Evolutionary conservation across 2,113 vertebrate genomes (phyloP), one percentile per base, ranked within the genome.

Genomic region (Gymnocephalus cernua): DNA sequence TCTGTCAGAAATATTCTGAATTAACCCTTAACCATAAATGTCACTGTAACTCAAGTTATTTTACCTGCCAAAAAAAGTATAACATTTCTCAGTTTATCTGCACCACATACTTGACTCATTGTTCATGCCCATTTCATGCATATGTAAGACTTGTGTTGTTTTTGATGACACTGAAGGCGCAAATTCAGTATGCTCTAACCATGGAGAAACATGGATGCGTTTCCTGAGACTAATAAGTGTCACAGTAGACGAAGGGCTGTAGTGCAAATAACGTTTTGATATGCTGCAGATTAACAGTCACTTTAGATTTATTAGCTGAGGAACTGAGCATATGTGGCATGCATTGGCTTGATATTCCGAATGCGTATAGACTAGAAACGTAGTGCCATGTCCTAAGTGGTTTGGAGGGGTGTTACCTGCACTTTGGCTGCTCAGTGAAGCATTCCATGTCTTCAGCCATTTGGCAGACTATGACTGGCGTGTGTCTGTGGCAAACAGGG

Each of bases 371-470:
- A 91, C 81, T 92, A 90, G 90, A 94, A 92, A 94, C 78, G 84
- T 53, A 69, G 85, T 76, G 68, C 68, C 89, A 88, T 91, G 91
- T 93, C 93, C 90, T 75, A 82, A 89, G 89, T 83, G 86, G 85
- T 93, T 91, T 86, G 74, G 80, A 87, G 63, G 86, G 85, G 80
- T 83, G 89, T 89, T 93, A 90, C 90, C 90, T 86, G 79, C 76
- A 85, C 89, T 86, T 91, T 89, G 87, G 91, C 85, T 72, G 87
- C 77, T 80, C 82, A 16, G 53, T 82, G 71, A 82, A 85, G 76
- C 75, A 65, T 79, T 92, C 86, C 86, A 82, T 45, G 44, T 73
- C 74, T 56, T 83, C 78, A 83, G 62, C 63, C 78, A 77, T 91
- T 80, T 87, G 87, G 68, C 75, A 62, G 74, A 59, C 64, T 68